Evolutionary conservation across 2,113 vertebrate genomes (phyloP).

Genomic region (Perognathus longimembris): DNA sequence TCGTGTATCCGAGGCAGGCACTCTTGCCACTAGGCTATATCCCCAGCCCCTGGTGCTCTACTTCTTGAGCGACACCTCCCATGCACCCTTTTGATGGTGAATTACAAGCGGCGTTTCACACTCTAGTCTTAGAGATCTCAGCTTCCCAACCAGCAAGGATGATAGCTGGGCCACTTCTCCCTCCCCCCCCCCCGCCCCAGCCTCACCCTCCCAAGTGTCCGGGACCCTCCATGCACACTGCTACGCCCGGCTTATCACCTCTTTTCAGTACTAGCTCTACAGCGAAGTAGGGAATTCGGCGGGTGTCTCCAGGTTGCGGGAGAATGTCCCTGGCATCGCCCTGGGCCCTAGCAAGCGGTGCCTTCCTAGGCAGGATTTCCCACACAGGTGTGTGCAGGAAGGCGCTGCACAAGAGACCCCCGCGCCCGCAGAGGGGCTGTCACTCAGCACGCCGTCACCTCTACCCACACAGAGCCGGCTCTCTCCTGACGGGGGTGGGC

Average conservation of each 20-base stretch:
- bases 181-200: too few species aligned
- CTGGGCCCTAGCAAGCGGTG: accelerated
- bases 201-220: not conserved
- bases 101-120: too few species aligned
- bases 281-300: too few species aligned
- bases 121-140: too few species aligned
- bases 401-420: accelerated
- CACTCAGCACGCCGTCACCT: too few species aligned
- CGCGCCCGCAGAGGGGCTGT: accelerated
- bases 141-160: too few species aligned
- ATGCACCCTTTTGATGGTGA: too few species aligned
- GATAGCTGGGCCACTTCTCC: too few species aligned
- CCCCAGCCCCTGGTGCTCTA: too few species aligned
- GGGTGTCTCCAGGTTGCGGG: accelerated
- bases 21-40: too few species aligned
- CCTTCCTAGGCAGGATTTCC: not conserved
- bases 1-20: too few species aligned
- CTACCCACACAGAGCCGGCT: not conserved
- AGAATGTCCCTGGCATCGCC: not conserved
- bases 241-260: not conserved
- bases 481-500: not conserved
- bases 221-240: not conserved
- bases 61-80: too few species aligned
- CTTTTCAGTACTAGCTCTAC: not conserved
- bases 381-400: accelerated